Evolutionary conservation across 2,797 vertebrate species (phyloP), one percentile per base, ranked within the genome.

Genomic region (Alauda arvensis): DNA sequence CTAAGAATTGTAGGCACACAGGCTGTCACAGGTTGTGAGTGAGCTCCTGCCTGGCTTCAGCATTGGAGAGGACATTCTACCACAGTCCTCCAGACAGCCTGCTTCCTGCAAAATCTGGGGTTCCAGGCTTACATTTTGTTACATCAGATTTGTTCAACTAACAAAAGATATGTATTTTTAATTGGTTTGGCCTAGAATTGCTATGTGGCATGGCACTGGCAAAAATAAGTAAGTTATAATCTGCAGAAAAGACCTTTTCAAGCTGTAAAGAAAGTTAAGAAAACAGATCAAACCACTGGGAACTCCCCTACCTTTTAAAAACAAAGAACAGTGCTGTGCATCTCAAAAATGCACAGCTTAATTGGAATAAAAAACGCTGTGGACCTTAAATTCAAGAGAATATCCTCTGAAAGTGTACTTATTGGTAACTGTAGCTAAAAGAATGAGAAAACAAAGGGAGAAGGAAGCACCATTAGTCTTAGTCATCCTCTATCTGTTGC

Each of bases 231-330:
- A 37, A 12, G 52, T 60, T 56, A n/a, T 20, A 62, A 72, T 76
- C 42, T 67, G 85, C 92, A 80, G 46, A 85, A 59, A 16, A 83
- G 92, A 85, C 15, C 46, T 83, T 80, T 83, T 59, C 42, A 83
- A 83, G n/a, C 14, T 49, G 12, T 78, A 63, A 86, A 80, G 28
- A 66, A 14, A 43, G n/a, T 63, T 61, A 48, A 88, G 39, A 87
- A 80, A 62, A 59, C 18, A 16, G 59, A 69, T 78, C 29, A 63
- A 88, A 85, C 10, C 25, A 61, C 45, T 59, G 59, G 18, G 33
- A 85, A 62, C 21, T 52, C 49, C 28, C 9, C 40, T 60, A 48
- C 5, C 20, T 62, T 48, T 83, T 31, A 17, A 79, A 79, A 83
- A 61, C 48, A 74, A 63, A 69, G 61, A 86, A 42, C 29, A n/a